Evolutionary conservation across 2,797 vertebrate species (phyloP).

Genomic region (Thripadectes ignobilis): DNA sequence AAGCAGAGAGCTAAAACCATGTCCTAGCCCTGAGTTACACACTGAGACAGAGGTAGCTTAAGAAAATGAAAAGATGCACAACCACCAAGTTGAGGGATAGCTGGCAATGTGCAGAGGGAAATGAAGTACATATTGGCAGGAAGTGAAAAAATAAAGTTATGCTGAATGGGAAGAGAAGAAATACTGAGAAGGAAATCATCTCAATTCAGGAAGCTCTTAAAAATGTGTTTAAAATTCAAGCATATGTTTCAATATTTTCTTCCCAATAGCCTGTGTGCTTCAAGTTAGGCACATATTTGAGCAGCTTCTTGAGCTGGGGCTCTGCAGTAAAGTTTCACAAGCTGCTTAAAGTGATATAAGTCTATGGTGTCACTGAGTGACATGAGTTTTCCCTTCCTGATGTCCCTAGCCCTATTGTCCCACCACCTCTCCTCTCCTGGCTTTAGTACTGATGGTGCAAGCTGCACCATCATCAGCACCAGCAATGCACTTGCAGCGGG

Average conservation of each 20-base stretch:
- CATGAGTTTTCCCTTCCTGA: neutral
- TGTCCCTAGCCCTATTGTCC: neutral
- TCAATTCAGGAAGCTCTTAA: constrained; percentile 39
- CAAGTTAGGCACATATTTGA: neutral
- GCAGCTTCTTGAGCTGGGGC: neutral
- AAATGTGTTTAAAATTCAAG: constrained; percentile 42
- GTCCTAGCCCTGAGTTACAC: neutral
- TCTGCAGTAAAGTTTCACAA: neutral
- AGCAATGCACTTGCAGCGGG: neutral
- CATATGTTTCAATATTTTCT: constrained; percentile 17
- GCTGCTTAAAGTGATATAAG: neutral
- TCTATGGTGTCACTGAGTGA: neutral
- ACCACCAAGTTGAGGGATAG: neutral
- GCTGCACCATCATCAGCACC: neutral
- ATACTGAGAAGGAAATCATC: constrained; percentile 11
- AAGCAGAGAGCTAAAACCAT: neutral
- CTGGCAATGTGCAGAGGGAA: neutral
- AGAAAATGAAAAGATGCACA: neutral
- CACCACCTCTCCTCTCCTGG: neutral
- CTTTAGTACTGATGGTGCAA: neutral
- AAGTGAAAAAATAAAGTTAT: constrained; percentile 28
- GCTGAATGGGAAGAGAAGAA: neutral
- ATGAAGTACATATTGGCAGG: neutral
- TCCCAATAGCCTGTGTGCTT: neutral
- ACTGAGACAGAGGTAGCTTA: neutral